Evolutionary conservation across 2,888 invertebrate genomes (phyloP).

Genomic region (Dichetophora obliterata): DNA sequence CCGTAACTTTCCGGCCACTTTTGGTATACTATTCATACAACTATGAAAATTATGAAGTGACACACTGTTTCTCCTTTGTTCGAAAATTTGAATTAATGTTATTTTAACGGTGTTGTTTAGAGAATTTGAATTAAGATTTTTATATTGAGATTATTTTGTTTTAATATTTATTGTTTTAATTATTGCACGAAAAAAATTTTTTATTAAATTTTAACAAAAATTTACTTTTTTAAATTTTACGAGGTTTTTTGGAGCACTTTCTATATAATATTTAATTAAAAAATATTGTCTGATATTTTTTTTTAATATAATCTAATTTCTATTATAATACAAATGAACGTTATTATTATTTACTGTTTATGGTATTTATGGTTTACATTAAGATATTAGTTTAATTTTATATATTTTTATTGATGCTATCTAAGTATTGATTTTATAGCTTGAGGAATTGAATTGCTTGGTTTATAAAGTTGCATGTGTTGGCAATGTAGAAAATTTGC

Average conservation of each 20-base stretch:
- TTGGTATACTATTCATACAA: too few species aligned
- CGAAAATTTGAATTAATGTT: too few species aligned
- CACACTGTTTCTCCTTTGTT: too few species aligned
- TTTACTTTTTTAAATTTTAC: neutral
- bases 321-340: neutral
- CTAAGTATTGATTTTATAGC: constrained; percentile 16
- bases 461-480: neutral
- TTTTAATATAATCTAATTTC: neutral
- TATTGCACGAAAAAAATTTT: neutral
- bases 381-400: neutral
- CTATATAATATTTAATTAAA: neutral
- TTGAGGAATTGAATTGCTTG: neutral
- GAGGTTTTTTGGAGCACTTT: neutral
- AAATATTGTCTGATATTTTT: neutral
- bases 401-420: constrained; percentile 5
- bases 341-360: too few species aligned
- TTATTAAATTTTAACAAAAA: neutral
- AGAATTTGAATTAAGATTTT: too few species aligned
- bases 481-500: constrained; percentile 4
- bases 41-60: too few species aligned
- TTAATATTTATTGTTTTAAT: too few species aligned
- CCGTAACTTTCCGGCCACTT: too few species aligned
- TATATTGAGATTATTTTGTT: too few species aligned
- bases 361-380: neutral
- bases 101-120: too few species aligned